A percentile compares a stretch with the other conserved stretches of the same genome.
phyloP scores from a whole-genome alignment of 53 echinoderm and acorn worm genomes.

The Zoroaster sp. region DNA sequence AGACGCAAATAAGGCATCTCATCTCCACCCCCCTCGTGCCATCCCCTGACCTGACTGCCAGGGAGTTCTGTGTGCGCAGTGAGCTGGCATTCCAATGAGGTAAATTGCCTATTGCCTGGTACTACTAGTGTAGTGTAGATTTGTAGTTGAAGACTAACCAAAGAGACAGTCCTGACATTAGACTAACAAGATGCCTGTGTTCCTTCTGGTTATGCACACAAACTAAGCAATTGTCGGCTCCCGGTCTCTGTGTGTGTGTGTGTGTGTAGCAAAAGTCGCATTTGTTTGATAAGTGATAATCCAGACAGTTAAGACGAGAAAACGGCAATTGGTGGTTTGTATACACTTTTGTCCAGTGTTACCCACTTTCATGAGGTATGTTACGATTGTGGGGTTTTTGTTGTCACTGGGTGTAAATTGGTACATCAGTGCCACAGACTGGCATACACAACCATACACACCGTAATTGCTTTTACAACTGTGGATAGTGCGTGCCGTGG shows the following conservation, averaged over 20 bases:
- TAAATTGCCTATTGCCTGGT: slow-evolving; percentile 34
- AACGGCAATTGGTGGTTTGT: neutral
- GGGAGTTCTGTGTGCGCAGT: neutral
- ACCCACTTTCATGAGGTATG: neutral
- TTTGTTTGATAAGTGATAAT: slow-evolving; percentile 16
- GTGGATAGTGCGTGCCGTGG: neutral
- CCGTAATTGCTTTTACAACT: slow-evolving; percentile 40
- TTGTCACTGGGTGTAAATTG: neutral
- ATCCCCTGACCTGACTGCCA: neutral
- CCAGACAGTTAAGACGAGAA: neutral
- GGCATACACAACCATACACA: neutral
- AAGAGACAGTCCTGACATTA: slow-evolving; percentile 1
- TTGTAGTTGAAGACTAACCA: neutral
- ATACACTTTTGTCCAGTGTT: neutral
- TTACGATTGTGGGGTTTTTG: neutral
- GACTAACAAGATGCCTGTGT: slow-evolving; percentile 16
- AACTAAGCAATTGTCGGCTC: slow-evolving; percentile 33
- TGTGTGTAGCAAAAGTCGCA: neutral
- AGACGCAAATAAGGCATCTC: slow-evolving; percentile 11
- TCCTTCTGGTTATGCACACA: neutral
- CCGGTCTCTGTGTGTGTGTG: neutral
- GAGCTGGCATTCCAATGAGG: slow-evolving; percentile 40
- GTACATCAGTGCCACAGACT: neutral
- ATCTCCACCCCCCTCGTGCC: neutral
- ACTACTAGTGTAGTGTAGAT: neutral